Conservation (phyloP, 2,888 invertebrate genomes). For the Resseliella maxima region DNA sequence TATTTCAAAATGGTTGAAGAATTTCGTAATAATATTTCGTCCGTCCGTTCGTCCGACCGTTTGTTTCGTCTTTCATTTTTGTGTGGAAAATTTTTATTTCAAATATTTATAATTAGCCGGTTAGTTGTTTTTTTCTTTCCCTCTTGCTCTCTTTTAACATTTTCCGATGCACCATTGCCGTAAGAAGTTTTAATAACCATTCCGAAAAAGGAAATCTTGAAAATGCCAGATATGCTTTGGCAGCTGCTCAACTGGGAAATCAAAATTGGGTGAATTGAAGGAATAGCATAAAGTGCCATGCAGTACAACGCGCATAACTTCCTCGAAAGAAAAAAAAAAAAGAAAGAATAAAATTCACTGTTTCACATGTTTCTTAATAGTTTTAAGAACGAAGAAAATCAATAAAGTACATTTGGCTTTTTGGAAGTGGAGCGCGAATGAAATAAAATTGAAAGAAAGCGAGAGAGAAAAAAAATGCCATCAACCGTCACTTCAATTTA, state of each 20-base stretch:
- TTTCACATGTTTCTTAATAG: not conserved
- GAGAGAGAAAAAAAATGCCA: not conserved
- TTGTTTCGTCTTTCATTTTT: not conserved
- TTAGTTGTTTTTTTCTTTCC: too few species aligned
- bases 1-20: not conserved
- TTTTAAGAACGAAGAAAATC: constrained; percentile 12
- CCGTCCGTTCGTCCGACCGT: not conserved
- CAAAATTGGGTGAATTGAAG: not conserved
- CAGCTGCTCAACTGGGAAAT: constrained; percentile 28
- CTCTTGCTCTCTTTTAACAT: not conserved
- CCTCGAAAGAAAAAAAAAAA: too few species aligned
- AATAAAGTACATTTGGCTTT: constrained; percentile 33
- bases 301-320: not conserved
- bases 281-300: not conserved
- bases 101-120: constrained; percentile 33
- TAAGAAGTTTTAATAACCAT: constrained; percentile 36
- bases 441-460: not conserved
- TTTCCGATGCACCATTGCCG: not conserved
- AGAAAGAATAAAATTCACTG: not conserved
- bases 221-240: constrained; percentile 41
- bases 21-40: not conserved
- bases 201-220: not conserved
- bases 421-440: not conserved
- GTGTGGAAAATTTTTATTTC: not conserved
- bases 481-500: constrained; percentile 11